phyloP scores from a whole-genome alignment of 2,113 vertebrate genomes.

The Crotalus tigris region DNA sequence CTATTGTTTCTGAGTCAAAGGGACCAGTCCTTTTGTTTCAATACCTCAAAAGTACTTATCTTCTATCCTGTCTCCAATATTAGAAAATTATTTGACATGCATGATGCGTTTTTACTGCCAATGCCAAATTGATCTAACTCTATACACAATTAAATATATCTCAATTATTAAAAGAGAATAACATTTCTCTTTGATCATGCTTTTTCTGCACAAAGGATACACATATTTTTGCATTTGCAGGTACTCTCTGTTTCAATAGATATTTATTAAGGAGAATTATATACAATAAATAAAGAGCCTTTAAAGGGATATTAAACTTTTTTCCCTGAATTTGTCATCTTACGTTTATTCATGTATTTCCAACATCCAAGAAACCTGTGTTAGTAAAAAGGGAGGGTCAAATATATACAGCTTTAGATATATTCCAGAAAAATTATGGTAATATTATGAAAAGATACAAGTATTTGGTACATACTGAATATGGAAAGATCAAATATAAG shows the following conservation, averaged over 20 bases:
- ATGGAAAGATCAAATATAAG: conserved; percentile 43
- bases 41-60: not conserved
- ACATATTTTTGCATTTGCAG: not conserved
- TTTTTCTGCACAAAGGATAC: not conserved
- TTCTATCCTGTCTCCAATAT: not conserved
- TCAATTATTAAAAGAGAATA: not conserved
- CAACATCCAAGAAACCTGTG: conserved; percentile 15
- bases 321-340: not conserved
- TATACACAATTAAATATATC: not conserved
- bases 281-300: not conserved
- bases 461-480: conserved; percentile 26
- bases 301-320: not conserved
- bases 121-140: not conserved
- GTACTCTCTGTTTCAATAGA: not conserved
- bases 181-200: not conserved
- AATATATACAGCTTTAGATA: not conserved
- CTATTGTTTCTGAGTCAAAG: not conserved
- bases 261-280: not conserved
- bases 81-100: not conserved
- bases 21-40: not conserved
- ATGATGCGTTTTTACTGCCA: not conserved
- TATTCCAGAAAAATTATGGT: conserved; percentile 1
- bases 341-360: not conserved
- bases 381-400: not conserved
- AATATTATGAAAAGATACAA: conserved; percentile 4